phyloP scores from a whole-genome alignment of 2,797 vertebrate species.

The Enteromius treurensis region DNA sequence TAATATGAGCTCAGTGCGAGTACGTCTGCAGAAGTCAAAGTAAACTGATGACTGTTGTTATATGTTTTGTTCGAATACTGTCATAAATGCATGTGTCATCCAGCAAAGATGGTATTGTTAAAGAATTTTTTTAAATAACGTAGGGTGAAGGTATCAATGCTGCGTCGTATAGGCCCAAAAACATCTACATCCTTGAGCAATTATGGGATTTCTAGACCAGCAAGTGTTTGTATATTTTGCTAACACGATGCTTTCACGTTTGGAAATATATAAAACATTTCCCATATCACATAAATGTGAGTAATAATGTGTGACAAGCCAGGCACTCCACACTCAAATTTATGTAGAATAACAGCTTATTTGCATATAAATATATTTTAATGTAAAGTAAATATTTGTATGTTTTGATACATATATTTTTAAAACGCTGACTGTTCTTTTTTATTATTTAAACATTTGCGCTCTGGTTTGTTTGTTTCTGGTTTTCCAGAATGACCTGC shows the following conservation, averaged over 20 bases:
- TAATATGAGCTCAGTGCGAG: background rate
- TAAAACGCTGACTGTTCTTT: background rate
- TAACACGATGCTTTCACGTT: background rate
- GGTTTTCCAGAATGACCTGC: background rate
- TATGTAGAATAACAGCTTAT: background rate
- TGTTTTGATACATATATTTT: background rate
- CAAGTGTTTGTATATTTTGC: background rate
- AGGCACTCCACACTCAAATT: background rate
- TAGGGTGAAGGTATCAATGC: background rate
- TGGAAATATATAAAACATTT: background rate
- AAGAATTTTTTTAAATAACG: background rate
- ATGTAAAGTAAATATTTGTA: background rate
- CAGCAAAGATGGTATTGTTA: background rate
- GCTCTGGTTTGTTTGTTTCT: background rate
- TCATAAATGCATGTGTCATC: background rate
- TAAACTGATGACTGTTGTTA: background rate
- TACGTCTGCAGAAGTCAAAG: background rate
- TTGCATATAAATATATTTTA: background rate
- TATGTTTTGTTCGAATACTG: background rate
- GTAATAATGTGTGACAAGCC: background rate
- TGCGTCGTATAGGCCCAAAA: background rate
- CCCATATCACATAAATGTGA: background rate
- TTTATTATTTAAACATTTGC: background rate
- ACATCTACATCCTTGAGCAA: too few relatives aligned
- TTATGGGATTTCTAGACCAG: background rate